Percentiles rank a stretch among this genome's conserved stretches.
These are phyloP conservation scores for Triplophysa tibetana DNA, from an alignment of 2,113 vertebrate species.

Conservation along the genomic window DNA sequence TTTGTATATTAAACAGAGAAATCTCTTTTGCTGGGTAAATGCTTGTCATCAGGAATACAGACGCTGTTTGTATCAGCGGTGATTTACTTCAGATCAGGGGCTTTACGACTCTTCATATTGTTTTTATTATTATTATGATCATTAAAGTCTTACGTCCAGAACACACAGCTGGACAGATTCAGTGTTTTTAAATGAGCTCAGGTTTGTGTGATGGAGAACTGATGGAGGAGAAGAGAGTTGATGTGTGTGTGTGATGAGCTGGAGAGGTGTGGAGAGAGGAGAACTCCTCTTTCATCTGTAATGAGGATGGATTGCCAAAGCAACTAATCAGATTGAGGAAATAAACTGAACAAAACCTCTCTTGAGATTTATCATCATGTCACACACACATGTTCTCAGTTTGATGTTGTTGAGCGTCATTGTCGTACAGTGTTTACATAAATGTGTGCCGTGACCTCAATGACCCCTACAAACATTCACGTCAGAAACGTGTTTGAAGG, in stretches of 20 bases:
- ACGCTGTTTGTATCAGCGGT: neutral
- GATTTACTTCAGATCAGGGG: neutral
- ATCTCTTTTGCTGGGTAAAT: neutral
- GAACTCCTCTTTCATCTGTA: slow-evolving; percentile 59
- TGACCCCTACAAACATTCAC: no score
- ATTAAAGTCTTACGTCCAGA: no score
- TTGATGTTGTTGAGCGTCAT: slow-evolving; percentile 66
- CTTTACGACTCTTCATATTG: no score
- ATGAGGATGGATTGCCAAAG: slow-evolving; percentile 76
- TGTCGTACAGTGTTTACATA: slow-evolving; percentile 63
- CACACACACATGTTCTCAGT: slow-evolving; percentile 8
- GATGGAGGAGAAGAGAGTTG: no score
- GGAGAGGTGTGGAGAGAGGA: slow-evolving; percentile 14
- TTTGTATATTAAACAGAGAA: neutral
- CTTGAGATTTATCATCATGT: slow-evolving; percentile 53
- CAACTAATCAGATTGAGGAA: slow-evolving; percentile 76
- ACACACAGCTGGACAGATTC: no score
- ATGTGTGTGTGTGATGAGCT: neutral
- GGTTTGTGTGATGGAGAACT: no score
- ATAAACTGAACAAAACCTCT: slow-evolving; percentile 69
- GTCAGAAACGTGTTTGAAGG: no score
- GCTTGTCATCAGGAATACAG: neutral
- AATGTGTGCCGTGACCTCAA: slow-evolving; percentile 64
- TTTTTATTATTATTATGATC: no score
- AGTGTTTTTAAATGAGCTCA: no score